These are phyloP conservation scores for Eretmocerus hayati DNA, from an alignment of 2,888 invertebrate species.

Conservation along the genomic window DNA sequence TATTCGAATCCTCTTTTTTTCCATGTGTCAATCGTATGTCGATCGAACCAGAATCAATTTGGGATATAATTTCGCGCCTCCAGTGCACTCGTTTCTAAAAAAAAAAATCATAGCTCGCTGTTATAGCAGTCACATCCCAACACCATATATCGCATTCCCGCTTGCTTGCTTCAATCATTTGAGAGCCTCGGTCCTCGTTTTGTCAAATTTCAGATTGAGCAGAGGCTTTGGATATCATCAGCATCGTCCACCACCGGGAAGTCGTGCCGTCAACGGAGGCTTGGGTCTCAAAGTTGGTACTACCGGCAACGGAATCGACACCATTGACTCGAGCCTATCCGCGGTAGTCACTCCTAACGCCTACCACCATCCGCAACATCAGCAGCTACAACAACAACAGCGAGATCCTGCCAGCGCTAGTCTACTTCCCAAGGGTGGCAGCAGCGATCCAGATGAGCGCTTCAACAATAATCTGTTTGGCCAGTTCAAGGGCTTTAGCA, in stretches of 20 bases:
- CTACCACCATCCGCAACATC: too few relatives aligned
- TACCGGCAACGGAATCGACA: conserved; percentile 42
- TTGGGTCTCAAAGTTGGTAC: conserved; percentile 41
- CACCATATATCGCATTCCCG: too few relatives aligned
- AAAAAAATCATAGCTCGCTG: neutral
- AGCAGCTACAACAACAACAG: too few relatives aligned
- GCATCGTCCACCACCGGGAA: conserved; percentile 24
- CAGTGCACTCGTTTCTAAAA: too few relatives aligned
- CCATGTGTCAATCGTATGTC: too few relatives aligned
- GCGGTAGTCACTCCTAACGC: too few relatives aligned
- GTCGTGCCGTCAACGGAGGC: neutral
- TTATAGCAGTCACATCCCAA: too few relatives aligned
- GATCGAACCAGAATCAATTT: too few relatives aligned
- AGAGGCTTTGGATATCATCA: conserved; percentile 25
- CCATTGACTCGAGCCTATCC: conserved; percentile 37
- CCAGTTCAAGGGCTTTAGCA: conserved; percentile 78
- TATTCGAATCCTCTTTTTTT: too few relatives aligned
- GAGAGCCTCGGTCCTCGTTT: too few relatives aligned
- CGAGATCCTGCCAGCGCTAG: conserved; percentile 43
- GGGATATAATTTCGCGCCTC: too few relatives aligned
- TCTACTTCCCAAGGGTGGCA: conserved; percentile 40
- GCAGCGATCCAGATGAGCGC: conserved; percentile 42
- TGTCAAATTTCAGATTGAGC: conserved; percentile 14
- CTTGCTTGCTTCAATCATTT: too few relatives aligned
- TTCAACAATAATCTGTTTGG: conserved; percentile 67